phyloP scores from a whole-genome alignment of 2,113 vertebrate species.

The Athene noctua region DNA sequence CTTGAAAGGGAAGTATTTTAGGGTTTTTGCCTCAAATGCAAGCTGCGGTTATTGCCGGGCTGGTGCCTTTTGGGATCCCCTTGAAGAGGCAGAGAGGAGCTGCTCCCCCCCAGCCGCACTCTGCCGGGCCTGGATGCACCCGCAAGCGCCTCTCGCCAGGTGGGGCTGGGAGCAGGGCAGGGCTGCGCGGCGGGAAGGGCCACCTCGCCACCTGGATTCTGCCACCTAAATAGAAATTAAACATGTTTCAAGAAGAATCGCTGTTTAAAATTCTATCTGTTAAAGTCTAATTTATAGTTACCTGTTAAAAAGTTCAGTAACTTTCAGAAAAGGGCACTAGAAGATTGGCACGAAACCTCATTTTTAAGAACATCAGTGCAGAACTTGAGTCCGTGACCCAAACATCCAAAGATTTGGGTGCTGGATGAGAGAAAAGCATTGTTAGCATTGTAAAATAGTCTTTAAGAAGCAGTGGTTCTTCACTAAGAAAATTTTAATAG shows the following conservation, averaged over 20 bases:
- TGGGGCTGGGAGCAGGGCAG: not conserved
- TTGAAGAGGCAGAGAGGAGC: not conserved
- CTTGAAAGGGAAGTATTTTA: not conserved
- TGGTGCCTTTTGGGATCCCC: not conserved
- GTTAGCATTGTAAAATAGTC: not conserved
- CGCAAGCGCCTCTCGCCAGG: not conserved
- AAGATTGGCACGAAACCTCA: fast-evolving
- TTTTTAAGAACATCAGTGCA: not conserved
- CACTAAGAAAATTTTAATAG: not conserved
- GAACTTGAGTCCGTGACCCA: not conserved
- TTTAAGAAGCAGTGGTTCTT: not conserved
- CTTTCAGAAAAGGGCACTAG: not conserved
- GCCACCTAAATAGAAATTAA: not conserved
- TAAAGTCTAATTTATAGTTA: not conserved
- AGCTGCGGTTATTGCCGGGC: not conserved
- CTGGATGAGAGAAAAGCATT: not conserved
- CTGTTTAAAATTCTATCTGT: not conserved
- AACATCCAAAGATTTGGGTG: not conserved
- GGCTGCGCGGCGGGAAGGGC: too few species aligned
- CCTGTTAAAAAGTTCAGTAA: not conserved
- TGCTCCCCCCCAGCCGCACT: not conserved
- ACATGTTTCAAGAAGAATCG: not conserved
- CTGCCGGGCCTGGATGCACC: not conserved
- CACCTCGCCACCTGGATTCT: too few species aligned
- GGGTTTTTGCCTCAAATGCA: not conserved